phyloP scores from a whole-genome alignment of 2,113 vertebrate species.

The Hydropotes inermis region DNA sequence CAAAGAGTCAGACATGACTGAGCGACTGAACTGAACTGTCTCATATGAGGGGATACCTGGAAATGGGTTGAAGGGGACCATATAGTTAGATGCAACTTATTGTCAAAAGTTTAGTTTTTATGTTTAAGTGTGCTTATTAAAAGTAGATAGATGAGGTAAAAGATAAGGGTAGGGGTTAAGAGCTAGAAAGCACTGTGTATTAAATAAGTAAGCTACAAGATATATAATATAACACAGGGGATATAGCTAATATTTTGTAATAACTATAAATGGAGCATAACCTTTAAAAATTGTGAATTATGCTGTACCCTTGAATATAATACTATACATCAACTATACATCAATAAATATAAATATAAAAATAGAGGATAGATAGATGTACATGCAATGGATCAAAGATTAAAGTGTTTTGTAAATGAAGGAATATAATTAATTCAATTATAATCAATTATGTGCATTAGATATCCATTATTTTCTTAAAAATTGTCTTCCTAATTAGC shows the following conservation, averaged over 20 bases:
- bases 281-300: not conserved
- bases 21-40: not conserved
- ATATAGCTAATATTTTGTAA: not conserved
- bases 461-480: not conserved
- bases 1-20: not conserved
- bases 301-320: not conserved
- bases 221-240: not conserved
- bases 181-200: not conserved
- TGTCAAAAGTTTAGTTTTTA: not conserved
- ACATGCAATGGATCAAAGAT: not conserved
- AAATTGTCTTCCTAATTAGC: not conserved
- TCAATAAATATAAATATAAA: not conserved
- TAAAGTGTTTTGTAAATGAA: not conserved
- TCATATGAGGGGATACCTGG: not conserved
- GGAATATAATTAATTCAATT: not conserved
- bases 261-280: not conserved
- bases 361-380: not conserved
- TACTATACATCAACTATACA: not conserved
- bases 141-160: not conserved
- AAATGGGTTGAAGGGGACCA: fast-evolving
- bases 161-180: not conserved
- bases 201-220: not conserved
- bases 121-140: not conserved
- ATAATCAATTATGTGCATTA: not conserved
- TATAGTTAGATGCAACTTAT: not conserved